Percentiles rank a stretch among this genome's conserved stretches.
Evolutionary conservation across 30 jellyfish, hydroid and myxozoan genomes (phyloP).

Genomic region (Pelagia noctiluca): DNA sequence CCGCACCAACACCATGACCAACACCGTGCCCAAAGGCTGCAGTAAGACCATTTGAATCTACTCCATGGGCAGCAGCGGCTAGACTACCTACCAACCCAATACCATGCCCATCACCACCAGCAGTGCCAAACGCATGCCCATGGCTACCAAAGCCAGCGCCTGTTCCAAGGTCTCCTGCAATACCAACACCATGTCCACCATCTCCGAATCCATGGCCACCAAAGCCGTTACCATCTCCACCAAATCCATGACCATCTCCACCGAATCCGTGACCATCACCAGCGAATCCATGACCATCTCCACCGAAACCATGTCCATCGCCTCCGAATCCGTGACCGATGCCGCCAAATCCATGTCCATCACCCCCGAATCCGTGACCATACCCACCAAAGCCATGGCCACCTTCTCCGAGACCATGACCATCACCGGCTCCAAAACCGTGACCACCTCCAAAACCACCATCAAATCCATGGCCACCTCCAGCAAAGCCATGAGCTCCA

Average conservation of each 20-base stretch:
- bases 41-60: constrained; percentile 16
- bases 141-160: constrained; percentile 31
- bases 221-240: constrained; percentile 34
- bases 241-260: constrained; percentile 39
- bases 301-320: constrained; percentile 48
- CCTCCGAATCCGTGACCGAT: constrained; percentile 52
- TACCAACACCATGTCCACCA: constrained; percentile 35
- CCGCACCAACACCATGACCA: constrained; percentile 62
- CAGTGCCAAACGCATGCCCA: constrained; percentile 31
- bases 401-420: not conserved
- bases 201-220: constrained; percentile 48
- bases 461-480: constrained; percentile 44
- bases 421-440: constrained; percentile 13
- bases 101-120: constrained; percentile 54
- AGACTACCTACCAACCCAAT: constrained; percentile 15
- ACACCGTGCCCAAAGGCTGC: constrained; percentile 40
- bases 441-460: constrained; percentile 46
- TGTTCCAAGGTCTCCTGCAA: constrained; percentile 27
- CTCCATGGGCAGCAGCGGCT: constrained; percentile 32
- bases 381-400: constrained; percentile 38
- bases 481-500: too few species aligned
- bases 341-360: constrained; percentile 62
- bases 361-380: constrained; percentile 44
- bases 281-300: constrained; percentile 59
- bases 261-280: constrained; percentile 36